phyloP scores from a whole-genome alignment of 2,888 invertebrate genomes.

The Lasioglossum figueresi region DNA sequence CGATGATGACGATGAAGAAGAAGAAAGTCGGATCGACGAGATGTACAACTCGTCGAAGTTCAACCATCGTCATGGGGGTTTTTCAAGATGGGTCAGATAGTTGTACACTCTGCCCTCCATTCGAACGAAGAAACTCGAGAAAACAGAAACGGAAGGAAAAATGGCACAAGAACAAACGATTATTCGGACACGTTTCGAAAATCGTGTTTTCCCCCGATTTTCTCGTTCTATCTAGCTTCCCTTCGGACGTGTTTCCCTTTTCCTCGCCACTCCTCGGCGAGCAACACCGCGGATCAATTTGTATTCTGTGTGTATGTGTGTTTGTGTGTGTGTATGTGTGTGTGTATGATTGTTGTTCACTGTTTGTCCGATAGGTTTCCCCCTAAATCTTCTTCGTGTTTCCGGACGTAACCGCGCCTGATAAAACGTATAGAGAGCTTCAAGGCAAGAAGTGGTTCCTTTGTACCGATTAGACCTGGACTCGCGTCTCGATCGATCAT shows the following conservation, averaged over 20 bases:
- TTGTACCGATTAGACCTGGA: slow-evolving; percentile 83
- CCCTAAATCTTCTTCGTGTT: slow-evolving; percentile 31
- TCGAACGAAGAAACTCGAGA: not conserved
- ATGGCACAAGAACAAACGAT: slow-evolving; percentile 58
- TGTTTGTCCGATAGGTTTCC: not conserved
- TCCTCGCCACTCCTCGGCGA: slow-evolving; percentile 27
- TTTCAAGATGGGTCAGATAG: not conserved
- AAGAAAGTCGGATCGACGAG: slow-evolving; percentile 72
- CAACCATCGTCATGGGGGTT: slow-evolving; percentile 42
- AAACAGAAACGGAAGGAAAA: slow-evolving; percentile 25
- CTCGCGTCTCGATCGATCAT: slow-evolving; percentile 76
- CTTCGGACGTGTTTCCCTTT: slow-evolving; percentile 11
- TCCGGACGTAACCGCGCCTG: slow-evolving; percentile 55
- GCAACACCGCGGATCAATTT: slow-evolving; percentile 75
- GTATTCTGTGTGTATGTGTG: slow-evolving; percentile 74
- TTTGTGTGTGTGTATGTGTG: not conserved
- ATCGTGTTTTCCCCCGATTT: not conserved
- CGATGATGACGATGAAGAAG: not conserved
- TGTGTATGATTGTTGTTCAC: slow-evolving; percentile 61
- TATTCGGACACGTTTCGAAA: slow-evolving; percentile 17
- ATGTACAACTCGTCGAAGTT: slow-evolving; percentile 60
- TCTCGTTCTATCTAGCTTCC: slow-evolving; percentile 16
- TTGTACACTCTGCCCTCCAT: not conserved
- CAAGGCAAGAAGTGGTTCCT: slow-evolving; percentile 84
- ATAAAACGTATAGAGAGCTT: slow-evolving; percentile 81